Conservation (phyloP, 2,888 invertebrate species). For the Phymatocera aterrima region DNA sequence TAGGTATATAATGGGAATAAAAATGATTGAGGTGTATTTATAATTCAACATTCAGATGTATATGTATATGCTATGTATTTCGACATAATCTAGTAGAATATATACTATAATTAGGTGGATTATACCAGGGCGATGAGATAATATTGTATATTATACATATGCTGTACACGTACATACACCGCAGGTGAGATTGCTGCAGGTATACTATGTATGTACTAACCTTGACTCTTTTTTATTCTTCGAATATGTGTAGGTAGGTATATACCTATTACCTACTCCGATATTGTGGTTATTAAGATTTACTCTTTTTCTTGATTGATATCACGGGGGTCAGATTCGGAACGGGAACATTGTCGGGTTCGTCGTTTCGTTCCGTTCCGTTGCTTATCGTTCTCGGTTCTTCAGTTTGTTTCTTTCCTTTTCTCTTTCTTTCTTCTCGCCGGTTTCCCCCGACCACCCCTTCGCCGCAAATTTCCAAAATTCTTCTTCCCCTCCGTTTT, state of each 20-base stretch:
- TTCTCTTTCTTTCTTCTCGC: not conserved
- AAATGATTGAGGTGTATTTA: not conserved
- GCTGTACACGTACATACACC: constrained; percentile 3
- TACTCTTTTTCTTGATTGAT: too few species aligned
- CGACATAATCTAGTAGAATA: too few species aligned
- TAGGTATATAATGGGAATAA: not conserved
- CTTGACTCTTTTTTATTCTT: constrained; percentile 34
- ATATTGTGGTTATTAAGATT: constrained; percentile 6
- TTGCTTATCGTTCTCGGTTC: too few species aligned
- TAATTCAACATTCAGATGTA: too few species aligned
- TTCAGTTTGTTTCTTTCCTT: not conserved
- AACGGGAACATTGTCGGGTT: not conserved
- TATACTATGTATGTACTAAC: constrained; percentile 38
- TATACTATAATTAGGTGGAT: constrained; percentile 20
- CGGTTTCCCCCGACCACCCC: not conserved
- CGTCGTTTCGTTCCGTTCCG: too few species aligned
- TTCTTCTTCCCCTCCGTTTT: not conserved
- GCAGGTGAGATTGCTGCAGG: constrained; percentile 29
- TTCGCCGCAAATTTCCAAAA: not conserved
- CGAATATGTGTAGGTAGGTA: too few species aligned
- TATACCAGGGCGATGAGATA: not conserved
- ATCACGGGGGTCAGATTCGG: too few species aligned
- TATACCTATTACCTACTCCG: too few species aligned
- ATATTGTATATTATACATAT: not conserved
- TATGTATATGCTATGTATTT: too few species aligned